Percentiles rank a stretch among this genome's conserved stretches.
These are phyloP conservation scores for Tautogolabrus adspersus DNA, from an alignment of 2,113 vertebrate genomes.

Conservation along the genomic window DNA sequence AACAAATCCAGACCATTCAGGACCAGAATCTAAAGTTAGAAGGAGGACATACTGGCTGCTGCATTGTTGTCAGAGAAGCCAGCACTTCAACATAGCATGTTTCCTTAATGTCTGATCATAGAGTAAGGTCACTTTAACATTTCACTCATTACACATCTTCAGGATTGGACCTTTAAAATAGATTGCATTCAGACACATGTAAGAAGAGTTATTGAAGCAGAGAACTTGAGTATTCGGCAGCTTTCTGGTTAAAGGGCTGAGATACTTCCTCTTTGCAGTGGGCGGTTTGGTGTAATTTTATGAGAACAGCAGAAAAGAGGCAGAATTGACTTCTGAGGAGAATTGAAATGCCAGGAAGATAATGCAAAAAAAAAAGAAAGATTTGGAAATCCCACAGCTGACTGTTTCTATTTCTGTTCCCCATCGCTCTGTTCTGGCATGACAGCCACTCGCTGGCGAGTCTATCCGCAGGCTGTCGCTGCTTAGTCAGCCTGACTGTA, in stretches of 20 bases:
- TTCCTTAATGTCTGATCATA: too few species aligned
- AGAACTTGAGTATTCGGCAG: not conserved
- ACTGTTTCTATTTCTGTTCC: conserved; percentile 71
- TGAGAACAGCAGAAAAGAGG: conserved; percentile 17
- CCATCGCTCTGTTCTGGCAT: conserved; percentile 60
- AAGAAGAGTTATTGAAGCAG: too few species aligned
- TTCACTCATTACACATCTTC: too few species aligned
- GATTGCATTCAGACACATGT: too few species aligned
- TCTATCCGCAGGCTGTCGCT: conserved; percentile 67
- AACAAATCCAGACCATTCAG: too few species aligned
- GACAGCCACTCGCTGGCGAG: conserved; percentile 43
- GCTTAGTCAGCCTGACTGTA: conserved; percentile 67
- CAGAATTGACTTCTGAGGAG: conserved; percentile 33
- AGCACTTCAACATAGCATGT: too few species aligned
- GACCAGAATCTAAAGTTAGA: too few species aligned
- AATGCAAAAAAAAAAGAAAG: conserved; percentile 14
- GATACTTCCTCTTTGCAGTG: conserved; percentile 9
- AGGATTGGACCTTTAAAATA: too few species aligned
- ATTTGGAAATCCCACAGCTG: conserved; percentile 61
- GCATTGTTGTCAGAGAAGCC: too few species aligned
- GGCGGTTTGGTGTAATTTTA: not conserved
- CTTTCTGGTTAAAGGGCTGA: not conserved
- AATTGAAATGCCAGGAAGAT: conserved; percentile 30
- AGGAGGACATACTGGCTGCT: too few species aligned
- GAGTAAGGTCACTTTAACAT: too few species aligned